phyloP scores from a whole-genome alignment of 2,888 invertebrate species.

The Holacanthella duospinosa region DNA sequence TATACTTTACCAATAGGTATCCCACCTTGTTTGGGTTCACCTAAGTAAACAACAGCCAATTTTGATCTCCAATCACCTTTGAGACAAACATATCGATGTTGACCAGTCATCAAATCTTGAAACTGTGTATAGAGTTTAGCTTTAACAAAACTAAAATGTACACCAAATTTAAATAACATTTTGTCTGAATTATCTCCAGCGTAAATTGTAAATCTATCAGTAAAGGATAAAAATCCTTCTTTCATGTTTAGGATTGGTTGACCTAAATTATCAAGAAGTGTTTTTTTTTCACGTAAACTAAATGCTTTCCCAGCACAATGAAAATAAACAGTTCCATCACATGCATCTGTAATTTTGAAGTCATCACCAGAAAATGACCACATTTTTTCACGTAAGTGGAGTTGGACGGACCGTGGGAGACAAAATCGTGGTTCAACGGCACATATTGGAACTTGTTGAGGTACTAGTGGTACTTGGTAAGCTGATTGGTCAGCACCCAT shows the following conservation, averaged over 20 bases:
- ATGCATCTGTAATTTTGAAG: slow-evolving; percentile 22
- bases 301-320: slow-evolving; percentile 24
- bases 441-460: background rate
- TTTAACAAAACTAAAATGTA: slow-evolving; percentile 20
- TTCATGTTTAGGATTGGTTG: slow-evolving; percentile 24
- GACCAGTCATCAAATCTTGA: slow-evolving; percentile 17
- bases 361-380: slow-evolving; percentile 28
- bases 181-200: slow-evolving; percentile 21
- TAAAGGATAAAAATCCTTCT: slow-evolving; percentile 22
- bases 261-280: slow-evolving; percentile 22
- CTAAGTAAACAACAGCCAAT: slow-evolving; percentile 18
- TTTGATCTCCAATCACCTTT: slow-evolving; percentile 27
- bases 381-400: slow-evolving; percentile 22
- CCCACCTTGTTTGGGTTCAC: slow-evolving; percentile 29
- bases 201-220: slow-evolving; percentile 26
- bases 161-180: slow-evolving; percentile 21
- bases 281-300: slow-evolving; percentile 28
- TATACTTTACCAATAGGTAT: slow-evolving; percentile 23
- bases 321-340: slow-evolving; percentile 20
- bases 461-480: background rate
- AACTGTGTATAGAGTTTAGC: slow-evolving; percentile 22
- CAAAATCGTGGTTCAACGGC: slow-evolving; percentile 20
- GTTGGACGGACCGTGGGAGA: slow-evolving; percentile 20
- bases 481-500: slow-evolving; percentile 1
- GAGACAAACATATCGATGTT: slow-evolving; percentile 14